A percentile compares a stretch with the other conserved stretches of the same genome.
These are phyloP conservation scores for Erpobdella octoculata DNA, from an alignment of 2,888 invertebrate genomes.

Conservation along the genomic window DNA sequence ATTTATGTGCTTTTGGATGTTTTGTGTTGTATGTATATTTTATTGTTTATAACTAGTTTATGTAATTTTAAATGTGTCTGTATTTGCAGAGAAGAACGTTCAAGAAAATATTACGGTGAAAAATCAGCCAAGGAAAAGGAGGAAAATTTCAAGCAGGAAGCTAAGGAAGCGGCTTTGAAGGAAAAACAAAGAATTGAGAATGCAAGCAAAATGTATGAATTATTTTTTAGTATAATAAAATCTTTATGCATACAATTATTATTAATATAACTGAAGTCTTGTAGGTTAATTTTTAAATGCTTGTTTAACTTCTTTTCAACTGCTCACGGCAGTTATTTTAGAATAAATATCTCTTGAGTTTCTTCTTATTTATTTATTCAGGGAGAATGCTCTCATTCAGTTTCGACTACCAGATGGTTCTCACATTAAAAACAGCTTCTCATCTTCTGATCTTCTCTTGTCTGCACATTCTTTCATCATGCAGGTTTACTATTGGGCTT, in stretches of 20 bases:
- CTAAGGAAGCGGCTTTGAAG: slow-evolving; percentile 42
- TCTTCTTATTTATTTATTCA: slow-evolving; percentile 34
- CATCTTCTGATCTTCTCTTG: slow-evolving; percentile 61
- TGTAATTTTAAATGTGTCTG: too few relatives aligned
- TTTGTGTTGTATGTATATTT: too few relatives aligned
- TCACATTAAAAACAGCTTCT: slow-evolving; percentile 67
- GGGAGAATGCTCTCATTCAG: slow-evolving; percentile 66
- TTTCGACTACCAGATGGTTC: slow-evolving; percentile 77
- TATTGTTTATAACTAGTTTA: too few relatives aligned
- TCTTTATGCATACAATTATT: too few relatives aligned
- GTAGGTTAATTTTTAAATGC: too few relatives aligned
- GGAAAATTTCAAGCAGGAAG: slow-evolving; percentile 23
- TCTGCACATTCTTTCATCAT: slow-evolving; percentile 49
- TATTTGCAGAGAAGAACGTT: slow-evolving; percentile 2
- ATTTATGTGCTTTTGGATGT: too few relatives aligned
- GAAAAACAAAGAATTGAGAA: slow-evolving; percentile 42
- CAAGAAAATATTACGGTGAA: slow-evolving; percentile 41
- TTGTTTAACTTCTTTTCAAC: slow-evolving; percentile 14
- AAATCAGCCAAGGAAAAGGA: slow-evolving; percentile 41
- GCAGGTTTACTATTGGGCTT: not conserved
- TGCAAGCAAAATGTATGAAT: slow-evolving; percentile 10
- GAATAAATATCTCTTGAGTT: slow-evolving; percentile 13
- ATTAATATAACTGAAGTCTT: not conserved
- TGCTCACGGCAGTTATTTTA: not conserved
- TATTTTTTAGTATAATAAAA: too few relatives aligned